Percentiles rank a stretch among this genome's conserved stretches.
Conservation (phyloP, 2,113 vertebrate species). For the Prochilodus magdalenae region DNA sequence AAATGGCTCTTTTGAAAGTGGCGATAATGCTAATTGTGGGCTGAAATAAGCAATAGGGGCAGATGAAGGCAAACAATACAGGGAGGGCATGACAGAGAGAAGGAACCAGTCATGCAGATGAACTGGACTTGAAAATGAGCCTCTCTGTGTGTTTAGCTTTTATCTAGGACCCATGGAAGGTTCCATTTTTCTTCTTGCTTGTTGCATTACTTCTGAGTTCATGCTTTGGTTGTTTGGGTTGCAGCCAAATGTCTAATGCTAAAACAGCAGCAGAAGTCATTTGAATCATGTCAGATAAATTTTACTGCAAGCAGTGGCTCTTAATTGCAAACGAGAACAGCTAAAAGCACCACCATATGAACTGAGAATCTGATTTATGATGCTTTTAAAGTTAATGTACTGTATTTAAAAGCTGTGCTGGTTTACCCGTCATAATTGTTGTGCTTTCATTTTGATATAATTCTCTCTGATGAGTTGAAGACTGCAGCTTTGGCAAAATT, state of each 20-base stretch:
- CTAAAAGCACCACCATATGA: not conserved
- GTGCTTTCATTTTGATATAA: conserved; percentile 8
- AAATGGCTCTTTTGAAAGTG: conserved; percentile 28
- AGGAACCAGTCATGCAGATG: not conserved
- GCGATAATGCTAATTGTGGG: conserved; percentile 35
- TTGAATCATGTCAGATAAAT: not conserved
- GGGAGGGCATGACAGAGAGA: not conserved
- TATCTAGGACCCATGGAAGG: not conserved
- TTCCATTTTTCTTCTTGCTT: not conserved
- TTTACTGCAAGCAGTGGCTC: not conserved
- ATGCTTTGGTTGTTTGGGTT: not conserved
- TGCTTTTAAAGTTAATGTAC: conserved; percentile 36
- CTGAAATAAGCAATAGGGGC: conserved; percentile 15
- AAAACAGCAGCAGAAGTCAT: not conserved
- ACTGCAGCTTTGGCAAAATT: not conserved
- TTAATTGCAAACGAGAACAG: not conserved
- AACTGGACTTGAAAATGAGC: not conserved
- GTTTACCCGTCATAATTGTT: conserved; percentile 30
- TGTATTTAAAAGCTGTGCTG: conserved; percentile 22
- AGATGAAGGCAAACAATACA: conserved; percentile 29
- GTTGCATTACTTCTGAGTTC: not conserved
- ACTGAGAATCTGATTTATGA: conserved; percentile 17
- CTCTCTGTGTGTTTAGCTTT: not conserved
- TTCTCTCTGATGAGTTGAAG: conserved; percentile 12
- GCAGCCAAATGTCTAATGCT: not conserved